Evolutionary conservation across 2,113 vertebrate genomes (phyloP).

Genomic region (Cinclus cinclus): DNA sequence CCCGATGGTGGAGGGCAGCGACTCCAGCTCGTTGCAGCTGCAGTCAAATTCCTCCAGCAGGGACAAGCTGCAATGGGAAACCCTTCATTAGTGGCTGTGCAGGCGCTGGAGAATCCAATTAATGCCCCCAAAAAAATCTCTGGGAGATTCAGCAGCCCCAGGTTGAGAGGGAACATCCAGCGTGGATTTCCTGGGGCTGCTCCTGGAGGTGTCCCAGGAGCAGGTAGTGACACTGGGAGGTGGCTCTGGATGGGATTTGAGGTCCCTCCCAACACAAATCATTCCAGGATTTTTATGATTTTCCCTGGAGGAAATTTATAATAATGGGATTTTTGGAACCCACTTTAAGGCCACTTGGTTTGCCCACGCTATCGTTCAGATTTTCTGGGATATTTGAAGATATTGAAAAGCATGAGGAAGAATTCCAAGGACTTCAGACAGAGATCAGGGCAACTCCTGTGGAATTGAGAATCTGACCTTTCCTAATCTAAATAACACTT

Average conservation of each 20-base stretch:
- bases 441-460: neutral
- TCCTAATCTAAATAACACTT: neutral
- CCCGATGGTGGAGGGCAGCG: conserved; percentile 90
- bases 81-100: neutral
- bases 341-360: neutral
- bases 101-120: neutral
- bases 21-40: conserved; percentile 97
- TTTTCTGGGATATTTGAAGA: neutral
- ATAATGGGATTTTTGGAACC: neutral
- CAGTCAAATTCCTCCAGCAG: conserved; percentile 97
- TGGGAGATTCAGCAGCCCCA: neutral
- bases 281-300: neutral
- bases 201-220: no score
- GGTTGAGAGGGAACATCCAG: no score
- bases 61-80: conserved; percentile 85
- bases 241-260: neutral
- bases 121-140: neutral
- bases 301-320: neutral
- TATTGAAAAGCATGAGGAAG: neutral
- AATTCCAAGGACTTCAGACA: neutral
- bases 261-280: neutral
- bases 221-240: no score
- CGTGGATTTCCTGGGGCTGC: no score
- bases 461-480: neutral
- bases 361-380: neutral